Base-by-base conservation (phyloP, 2,113 vertebrate genomes). In the Salvator merianae region DNA sequence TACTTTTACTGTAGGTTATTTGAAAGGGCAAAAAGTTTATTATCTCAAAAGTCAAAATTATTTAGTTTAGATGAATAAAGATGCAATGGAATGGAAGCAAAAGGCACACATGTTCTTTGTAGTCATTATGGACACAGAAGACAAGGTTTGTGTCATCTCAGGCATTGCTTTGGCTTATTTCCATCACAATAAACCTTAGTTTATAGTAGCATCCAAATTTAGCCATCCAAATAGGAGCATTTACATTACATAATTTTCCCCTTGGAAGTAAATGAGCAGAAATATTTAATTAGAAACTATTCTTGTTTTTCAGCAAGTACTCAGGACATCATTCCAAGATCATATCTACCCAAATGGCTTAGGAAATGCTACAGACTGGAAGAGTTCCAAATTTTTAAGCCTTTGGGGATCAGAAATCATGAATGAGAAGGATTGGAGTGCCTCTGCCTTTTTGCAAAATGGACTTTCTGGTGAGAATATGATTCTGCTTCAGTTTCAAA, bases 281-380 rank as follows among this genome's bases (percentile, higher is more conserved):
- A 84, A 93, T 59, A 74, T 93, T 59, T 91, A 90, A 93, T 88
- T 87, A 93, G 68, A 88, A 85, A 91, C 88, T 94, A 88, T 91
- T 79, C 83, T 79, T 87, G 59, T 70, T 71, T 83, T 90, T 94
- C 98, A 98, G 95, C 98, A 97, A 91, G 97, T 97, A 87, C 98
- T 99, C 94, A 98, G 95, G 89, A 97, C 98, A 8, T 97, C 98
- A 86, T 96, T 99, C 88, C 98, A 98, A 77, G 98, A 99, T 88
- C 98, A 99, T 87, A 97, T 99, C 90, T 99, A 99, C 93, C 98
- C 97, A 87, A 99, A 97, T 94, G 99, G 98, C 93, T 99, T 99
- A 89, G 97, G 97, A 69, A 96, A 94, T 77, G 92, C 98, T 81
- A 96, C 97, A 74, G 98, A 99, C 94, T 99, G 98, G 98, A 98